phyloP scores from a whole-genome alignment of 2,888 invertebrate species.

The Hetaerina titia region DNA sequence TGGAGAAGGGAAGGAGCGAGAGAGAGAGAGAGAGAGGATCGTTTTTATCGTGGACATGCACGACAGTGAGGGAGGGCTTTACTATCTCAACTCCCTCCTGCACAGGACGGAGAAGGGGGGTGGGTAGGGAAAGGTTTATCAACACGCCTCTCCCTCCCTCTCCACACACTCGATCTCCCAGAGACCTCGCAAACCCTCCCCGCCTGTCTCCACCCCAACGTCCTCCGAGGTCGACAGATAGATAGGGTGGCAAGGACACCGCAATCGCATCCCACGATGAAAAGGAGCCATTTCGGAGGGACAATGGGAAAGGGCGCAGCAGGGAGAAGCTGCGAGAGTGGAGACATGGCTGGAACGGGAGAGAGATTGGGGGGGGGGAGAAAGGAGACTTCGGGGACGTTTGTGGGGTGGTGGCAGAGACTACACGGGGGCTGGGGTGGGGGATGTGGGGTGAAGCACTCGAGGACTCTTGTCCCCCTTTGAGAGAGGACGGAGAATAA shows the following conservation, averaged over 20 bases:
- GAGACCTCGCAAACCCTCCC: not conserved
- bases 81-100: not conserved
- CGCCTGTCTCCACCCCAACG: too few species aligned
- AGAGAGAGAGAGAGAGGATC: not conserved
- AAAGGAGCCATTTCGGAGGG: constrained; percentile 2
- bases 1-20: constrained; percentile 10
- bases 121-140: not conserved
- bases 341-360: not conserved
- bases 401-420: too few species aligned
- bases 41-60: not conserved
- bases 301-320: not conserved
- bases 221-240: not conserved
- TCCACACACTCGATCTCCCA: not conserved
- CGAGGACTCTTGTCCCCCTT: too few species aligned
- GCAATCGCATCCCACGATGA: constrained; percentile 9
- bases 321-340: not conserved
- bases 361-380: not conserved
- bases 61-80: constrained; percentile 16
- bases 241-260: not conserved
- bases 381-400: not conserved
- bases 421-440: too few species aligned
- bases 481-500: not conserved
- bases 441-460: too few species aligned
- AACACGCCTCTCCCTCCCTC: not conserved
- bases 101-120: not conserved